Evolutionary conservation across 2,797 vertebrate genomes (phyloP).

Genomic region (Muscicapa comitata): DNA sequence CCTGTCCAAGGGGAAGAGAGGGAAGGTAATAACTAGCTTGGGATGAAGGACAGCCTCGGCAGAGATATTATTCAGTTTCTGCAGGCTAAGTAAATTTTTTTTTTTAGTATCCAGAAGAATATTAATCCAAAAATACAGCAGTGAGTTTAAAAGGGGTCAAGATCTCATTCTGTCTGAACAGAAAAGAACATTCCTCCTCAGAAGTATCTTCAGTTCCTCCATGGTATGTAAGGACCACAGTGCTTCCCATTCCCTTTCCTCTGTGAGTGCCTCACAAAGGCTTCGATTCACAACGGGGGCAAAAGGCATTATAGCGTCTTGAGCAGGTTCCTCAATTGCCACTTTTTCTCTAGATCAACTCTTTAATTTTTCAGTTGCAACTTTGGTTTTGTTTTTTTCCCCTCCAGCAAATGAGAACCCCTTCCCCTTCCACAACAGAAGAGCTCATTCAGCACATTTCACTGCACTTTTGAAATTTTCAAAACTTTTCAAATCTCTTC

Average conservation of each 20-base stretch:
- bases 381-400: rapidly evolving
- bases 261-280: background rate
- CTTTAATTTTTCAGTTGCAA: background rate
- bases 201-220: background rate
- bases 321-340: background rate
- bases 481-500: background rate
- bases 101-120: background rate
- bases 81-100: background rate
- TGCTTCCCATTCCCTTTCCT: background rate
- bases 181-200: background rate
- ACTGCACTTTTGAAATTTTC: background rate
- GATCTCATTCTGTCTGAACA: background rate
- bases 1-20: background rate
- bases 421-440: background rate
- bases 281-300: background rate
- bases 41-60: background rate
- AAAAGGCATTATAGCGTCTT: background rate
- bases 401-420: background rate
- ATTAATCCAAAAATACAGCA: background rate
- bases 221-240: rapidly evolving
- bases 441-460: background rate
- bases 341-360: background rate
- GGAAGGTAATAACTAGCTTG: background rate
- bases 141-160: background rate
- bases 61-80: background rate